Conservation (phyloP, 35 echinoderm and acorn worm genomes). For the Antedon bifida region DNA sequence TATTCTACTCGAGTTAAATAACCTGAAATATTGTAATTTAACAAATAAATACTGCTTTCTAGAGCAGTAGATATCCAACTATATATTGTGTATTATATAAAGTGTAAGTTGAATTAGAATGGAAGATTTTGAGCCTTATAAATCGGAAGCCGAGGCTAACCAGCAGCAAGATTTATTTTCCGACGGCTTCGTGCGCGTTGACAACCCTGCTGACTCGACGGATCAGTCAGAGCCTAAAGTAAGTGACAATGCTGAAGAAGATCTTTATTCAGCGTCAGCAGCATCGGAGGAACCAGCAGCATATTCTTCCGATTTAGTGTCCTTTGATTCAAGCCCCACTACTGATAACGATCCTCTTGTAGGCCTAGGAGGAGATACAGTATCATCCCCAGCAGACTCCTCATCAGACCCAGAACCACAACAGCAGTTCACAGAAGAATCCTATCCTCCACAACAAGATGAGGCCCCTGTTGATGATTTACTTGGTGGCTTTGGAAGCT, state of each 20-base stretch:
- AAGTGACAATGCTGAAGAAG: neutral
- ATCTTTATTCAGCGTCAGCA: neutral
- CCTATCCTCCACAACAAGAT: neutral
- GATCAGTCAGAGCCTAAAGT: neutral
- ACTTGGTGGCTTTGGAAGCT: neutral
- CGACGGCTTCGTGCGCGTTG: neutral
- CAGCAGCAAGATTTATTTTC: neutral
- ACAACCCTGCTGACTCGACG: neutral
- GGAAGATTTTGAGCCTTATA: neutral
- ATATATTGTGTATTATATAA: neutral
- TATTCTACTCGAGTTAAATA: neutral
- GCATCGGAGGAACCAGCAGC: neutral
- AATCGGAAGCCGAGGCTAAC: neutral
- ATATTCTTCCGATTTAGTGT: neutral
- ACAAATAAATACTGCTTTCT: neutral
- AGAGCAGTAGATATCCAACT: neutral
- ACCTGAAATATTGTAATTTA: neutral
- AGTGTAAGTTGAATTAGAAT: neutral
- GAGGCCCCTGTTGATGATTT: neutral
- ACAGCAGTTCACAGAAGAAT: neutral
- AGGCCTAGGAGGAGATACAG: no score
- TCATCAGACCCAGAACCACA: neutral
- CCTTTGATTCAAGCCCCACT: neutral
- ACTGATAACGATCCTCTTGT: neutral
- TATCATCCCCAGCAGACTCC: neutral